These are phyloP conservation scores for Athetis lepigone DNA, from an alignment of 2,888 invertebrate genomes.

Conservation along the genomic window DNA sequence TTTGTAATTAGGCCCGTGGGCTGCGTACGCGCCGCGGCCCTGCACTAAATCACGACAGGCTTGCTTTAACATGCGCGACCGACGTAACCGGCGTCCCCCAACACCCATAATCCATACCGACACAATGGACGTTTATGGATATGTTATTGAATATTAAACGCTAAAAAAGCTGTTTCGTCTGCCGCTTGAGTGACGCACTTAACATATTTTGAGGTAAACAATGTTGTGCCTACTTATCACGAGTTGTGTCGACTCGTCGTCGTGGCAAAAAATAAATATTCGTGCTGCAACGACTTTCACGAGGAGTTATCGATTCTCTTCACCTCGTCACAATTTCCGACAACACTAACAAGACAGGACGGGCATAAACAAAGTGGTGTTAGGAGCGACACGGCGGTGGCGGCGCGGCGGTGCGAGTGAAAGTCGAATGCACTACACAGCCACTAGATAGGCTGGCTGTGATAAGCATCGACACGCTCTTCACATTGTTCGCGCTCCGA, in stretches of 20 bases:
- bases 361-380: constrained; percentile 77
- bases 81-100: constrained; percentile 71
- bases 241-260: constrained; percentile 33
- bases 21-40: constrained; percentile 78
- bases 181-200: constrained; percentile 71
- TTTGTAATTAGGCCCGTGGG: constrained; percentile 88
- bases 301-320: constrained; percentile 49
- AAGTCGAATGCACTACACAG: constrained; percentile 83
- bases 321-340: constrained; percentile 66
- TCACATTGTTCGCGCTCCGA: constrained; percentile 87
- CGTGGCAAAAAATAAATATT: constrained; percentile 27
- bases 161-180: constrained; percentile 70
- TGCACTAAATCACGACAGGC: constrained; percentile 86
- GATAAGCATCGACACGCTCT: constrained; percentile 88
- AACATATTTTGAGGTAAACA: constrained; percentile 78
- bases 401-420: constrained; percentile 74
- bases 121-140: constrained; percentile 80
- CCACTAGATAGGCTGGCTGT: constrained; percentile 79
- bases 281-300: constrained; percentile 53
- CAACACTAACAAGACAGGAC: constrained; percentile 76
- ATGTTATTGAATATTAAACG: constrained; percentile 85
- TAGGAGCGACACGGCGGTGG: constrained; percentile 72
- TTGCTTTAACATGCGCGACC: constrained; percentile 79
- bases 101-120: constrained; percentile 76
- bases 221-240: constrained; percentile 62